phyloP scores from a whole-genome alignment of 1,140 invertebrate species.

The Drosophila novamexicana region DNA sequence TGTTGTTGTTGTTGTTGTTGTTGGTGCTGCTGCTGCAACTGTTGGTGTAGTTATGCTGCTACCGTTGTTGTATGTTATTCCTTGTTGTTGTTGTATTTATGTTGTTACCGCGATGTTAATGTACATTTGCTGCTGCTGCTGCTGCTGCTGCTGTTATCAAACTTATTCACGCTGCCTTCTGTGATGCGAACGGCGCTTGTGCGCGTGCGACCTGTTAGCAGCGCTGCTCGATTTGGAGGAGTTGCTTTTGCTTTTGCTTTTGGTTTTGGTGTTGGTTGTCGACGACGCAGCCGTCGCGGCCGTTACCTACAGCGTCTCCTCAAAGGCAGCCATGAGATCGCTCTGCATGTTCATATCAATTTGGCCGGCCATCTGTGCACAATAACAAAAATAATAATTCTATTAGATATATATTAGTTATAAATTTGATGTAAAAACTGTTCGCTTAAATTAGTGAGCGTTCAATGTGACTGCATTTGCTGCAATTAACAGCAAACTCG shows the following conservation, averaged over 20 bases:
- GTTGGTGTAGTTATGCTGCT: no score
- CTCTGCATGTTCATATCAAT: conserved; percentile 99
- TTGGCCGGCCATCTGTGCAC: conserved; percentile 94
- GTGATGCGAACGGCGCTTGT: conserved; percentile 14
- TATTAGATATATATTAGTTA: no score
- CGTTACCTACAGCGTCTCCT: conserved; percentile 92
- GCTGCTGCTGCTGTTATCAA: not conserved
- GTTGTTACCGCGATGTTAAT: not conserved
- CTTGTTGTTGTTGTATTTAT: no score
- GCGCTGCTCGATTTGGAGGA: conserved; percentile 14
- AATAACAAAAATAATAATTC: not conserved
- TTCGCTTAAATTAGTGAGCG: no score
- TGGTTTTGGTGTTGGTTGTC: conserved; percentile 11
- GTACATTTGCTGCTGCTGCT: not conserved
- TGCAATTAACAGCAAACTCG: no score
- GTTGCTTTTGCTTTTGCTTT: not conserved
- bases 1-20: not conserved
- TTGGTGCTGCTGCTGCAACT: no score
- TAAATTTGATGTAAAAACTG: no score
- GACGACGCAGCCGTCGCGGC: conserved; percentile 45
- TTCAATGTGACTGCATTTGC: no score
- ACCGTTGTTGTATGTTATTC: no score
- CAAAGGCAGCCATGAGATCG: conserved; percentile 98
- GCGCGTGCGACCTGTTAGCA: conserved; percentile 8
- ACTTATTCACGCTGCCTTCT: conserved; percentile 24